phyloP scores from a whole-genome alignment of 2,113 vertebrate species.

The Leptobrachium leishanense region DNA sequence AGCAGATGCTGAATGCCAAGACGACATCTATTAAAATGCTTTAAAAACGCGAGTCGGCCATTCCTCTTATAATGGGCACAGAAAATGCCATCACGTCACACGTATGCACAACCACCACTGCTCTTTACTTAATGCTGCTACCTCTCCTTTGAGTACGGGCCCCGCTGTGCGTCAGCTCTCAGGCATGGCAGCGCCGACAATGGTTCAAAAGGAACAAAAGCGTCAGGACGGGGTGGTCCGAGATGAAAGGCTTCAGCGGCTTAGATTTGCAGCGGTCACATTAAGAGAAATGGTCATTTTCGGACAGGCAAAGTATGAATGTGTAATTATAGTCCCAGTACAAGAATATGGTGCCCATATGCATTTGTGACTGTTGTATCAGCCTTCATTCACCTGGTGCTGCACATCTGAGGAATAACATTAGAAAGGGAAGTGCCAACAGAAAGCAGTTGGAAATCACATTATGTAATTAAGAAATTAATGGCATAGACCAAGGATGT shows the following conservation, averaged over 20 bases:
- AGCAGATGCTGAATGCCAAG: not conserved
- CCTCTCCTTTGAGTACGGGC: conserved; percentile 1
- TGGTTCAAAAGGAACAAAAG: conserved; percentile 2
- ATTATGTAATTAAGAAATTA: too few relatives aligned
- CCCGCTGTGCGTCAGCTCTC: conserved; percentile 28
- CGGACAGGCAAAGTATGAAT: not conserved
- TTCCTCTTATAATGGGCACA: conserved; percentile 1
- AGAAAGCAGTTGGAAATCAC: too few relatives aligned
- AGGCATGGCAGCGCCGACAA: not conserved
- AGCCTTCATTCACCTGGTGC: not conserved
- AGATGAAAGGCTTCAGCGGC: conserved; percentile 23
- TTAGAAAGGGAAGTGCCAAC: too few relatives aligned
- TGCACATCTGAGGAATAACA: too few relatives aligned
- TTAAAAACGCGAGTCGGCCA: not conserved
- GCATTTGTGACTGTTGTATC: not conserved
- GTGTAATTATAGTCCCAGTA: conserved; percentile 14
- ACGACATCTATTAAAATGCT: conserved; percentile 30
- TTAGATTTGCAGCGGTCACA: not conserved
- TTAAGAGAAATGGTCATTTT: not conserved
- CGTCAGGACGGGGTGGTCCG: not conserved
- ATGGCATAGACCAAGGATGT: too few relatives aligned
- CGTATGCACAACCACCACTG: not conserved
- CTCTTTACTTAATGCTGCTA: conserved; percentile 1
- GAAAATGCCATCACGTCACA: conserved; percentile 16
- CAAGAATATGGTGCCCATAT: not conserved